Percentiles rank a stretch among this genome's conserved stretches.
Evolutionary conservation across 2,888 invertebrate genomes (phyloP).

Genomic region (Phania funesta): DNA sequence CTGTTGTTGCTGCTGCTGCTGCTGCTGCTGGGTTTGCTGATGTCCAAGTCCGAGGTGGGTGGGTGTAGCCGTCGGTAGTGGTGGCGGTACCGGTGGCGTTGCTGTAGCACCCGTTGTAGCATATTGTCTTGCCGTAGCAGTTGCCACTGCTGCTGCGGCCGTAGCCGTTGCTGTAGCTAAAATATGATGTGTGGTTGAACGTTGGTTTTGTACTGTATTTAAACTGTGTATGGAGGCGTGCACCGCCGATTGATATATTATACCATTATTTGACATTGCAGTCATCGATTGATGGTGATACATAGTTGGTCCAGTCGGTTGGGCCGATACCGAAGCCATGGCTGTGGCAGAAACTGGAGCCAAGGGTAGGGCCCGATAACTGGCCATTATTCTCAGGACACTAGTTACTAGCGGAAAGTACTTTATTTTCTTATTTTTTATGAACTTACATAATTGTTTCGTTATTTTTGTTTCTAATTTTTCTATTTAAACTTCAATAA

Average conservation of each 20-base stretch:
- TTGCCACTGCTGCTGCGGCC: conserved; percentile 72
- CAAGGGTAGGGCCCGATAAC: conserved; percentile 75
- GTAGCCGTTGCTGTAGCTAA: conserved; percentile 77
- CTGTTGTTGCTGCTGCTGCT: conserved; percentile 45
- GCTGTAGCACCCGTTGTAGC: conserved; percentile 61
- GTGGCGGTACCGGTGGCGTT: conserved; percentile 64
- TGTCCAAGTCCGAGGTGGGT: conserved; percentile 69
- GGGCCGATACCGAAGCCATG: conserved; percentile 73
- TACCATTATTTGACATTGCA: conserved; percentile 79
- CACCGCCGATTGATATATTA: conserved; percentile 80
- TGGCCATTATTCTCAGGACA: conserved; percentile 71
- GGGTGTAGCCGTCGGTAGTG: conserved; percentile 46
- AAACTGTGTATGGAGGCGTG: conserved; percentile 80
- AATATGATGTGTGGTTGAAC: conserved; percentile 77
- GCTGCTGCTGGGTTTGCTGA: conserved; percentile 34
- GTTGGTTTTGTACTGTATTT: conserved; percentile 78
- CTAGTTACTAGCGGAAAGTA: not conserved
- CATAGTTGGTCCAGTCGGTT: conserved; percentile 76
- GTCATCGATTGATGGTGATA: conserved; percentile 79
- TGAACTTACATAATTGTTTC: conserved; percentile 21
- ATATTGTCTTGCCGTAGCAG: conserved; percentile 70
- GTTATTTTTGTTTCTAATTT: not conserved
- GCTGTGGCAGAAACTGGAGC: conserved; percentile 76
- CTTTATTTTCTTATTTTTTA: not conserved
- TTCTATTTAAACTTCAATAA: not conserved